phyloP scores from a whole-genome alignment of 2,888 invertebrate genomes.

The Sinohyriopsis cumingii region DNA sequence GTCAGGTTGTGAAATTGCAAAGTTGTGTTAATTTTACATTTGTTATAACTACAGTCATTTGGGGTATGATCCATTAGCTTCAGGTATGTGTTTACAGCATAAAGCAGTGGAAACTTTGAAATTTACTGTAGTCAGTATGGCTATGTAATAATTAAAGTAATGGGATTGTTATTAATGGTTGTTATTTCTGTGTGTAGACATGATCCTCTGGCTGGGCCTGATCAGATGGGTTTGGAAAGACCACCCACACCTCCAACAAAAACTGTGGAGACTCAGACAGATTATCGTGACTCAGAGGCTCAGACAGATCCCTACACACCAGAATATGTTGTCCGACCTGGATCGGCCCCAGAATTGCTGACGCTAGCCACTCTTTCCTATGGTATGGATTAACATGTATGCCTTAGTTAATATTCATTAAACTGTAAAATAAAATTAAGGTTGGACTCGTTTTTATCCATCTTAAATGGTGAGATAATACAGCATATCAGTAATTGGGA shows the following conservation, averaged over 20 bases:
- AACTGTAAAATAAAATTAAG: not conserved
- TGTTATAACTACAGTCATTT: too few species aligned
- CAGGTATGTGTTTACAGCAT: too few species aligned
- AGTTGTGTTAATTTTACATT: too few species aligned
- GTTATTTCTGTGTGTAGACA: constrained; percentile 43
- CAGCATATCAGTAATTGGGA: too few species aligned
- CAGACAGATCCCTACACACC: constrained; percentile 88
- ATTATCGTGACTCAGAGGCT: constrained; percentile 83
- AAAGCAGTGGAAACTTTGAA: too few species aligned
- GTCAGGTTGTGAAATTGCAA: too few species aligned
- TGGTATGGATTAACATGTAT: constrained; percentile 72
- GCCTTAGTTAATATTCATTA: not conserved
- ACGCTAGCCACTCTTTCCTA: constrained; percentile 79
- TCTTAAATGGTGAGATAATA: too few species aligned
- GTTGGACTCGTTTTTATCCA: not conserved
- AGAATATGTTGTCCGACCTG: constrained; percentile 74
- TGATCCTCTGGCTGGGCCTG: constrained; percentile 62
- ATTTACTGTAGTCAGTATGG: too few species aligned
- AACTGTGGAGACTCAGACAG: constrained; percentile 79
- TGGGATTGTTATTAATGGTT: not conserved
- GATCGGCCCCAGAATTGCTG: constrained; percentile 79
- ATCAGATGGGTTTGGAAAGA: constrained; percentile 51
- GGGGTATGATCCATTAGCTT: too few species aligned
- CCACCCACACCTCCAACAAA: constrained; percentile 61
- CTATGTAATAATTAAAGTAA: not conserved